These are phyloP conservation scores for Thunnus thynnus DNA, from an alignment of 2,113 vertebrate species.

Conservation along the genomic window DNA sequence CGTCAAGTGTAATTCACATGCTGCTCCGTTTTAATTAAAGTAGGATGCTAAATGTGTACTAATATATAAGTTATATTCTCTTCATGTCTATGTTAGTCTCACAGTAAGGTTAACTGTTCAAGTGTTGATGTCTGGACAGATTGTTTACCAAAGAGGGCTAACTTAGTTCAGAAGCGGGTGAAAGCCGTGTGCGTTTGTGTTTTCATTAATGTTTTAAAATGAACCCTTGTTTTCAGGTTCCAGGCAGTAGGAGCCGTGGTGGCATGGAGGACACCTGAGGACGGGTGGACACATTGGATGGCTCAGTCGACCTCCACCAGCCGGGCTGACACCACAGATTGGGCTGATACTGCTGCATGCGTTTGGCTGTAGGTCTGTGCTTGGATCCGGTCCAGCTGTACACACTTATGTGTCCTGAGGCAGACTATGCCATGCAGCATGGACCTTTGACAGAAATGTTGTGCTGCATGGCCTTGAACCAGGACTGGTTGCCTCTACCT, in stretches of 20 bases:
- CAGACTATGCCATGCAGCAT: conserved; percentile 55
- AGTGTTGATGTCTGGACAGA: conserved; percentile 28
- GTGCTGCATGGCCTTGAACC: conserved; percentile 61
- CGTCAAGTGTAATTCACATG: neutral
- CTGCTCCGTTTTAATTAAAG: neutral
- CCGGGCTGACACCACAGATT: conserved; percentile 45
- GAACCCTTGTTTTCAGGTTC: conserved; percentile 48
- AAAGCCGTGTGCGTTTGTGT: neutral
- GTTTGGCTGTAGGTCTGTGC: conserved; percentile 43
- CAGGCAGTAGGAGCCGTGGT: conserved; percentile 19
- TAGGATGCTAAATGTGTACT: neutral
- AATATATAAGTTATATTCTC: accelerated
- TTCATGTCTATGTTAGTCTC: neutral
- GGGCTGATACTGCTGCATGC: conserved; percentile 46
- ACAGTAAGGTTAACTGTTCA: conserved; percentile 7
- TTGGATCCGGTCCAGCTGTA: conserved; percentile 51
- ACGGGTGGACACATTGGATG: conserved; percentile 51
- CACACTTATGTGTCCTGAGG: conserved; percentile 47
- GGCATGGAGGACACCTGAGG: conserved; percentile 76
- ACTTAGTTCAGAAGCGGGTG: neutral
- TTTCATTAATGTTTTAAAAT: conserved; percentile 23
- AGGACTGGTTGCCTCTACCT: conserved; percentile 54
- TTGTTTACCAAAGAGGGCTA: conserved; percentile 27
- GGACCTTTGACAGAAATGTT: conserved; percentile 66
- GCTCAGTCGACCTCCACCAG: conserved; percentile 55